Evolutionary conservation across 2,113 vertebrate genomes (phyloP), one percentile per base, ranked within the genome.

Genomic region (Eulemur rufifrons): DNA sequence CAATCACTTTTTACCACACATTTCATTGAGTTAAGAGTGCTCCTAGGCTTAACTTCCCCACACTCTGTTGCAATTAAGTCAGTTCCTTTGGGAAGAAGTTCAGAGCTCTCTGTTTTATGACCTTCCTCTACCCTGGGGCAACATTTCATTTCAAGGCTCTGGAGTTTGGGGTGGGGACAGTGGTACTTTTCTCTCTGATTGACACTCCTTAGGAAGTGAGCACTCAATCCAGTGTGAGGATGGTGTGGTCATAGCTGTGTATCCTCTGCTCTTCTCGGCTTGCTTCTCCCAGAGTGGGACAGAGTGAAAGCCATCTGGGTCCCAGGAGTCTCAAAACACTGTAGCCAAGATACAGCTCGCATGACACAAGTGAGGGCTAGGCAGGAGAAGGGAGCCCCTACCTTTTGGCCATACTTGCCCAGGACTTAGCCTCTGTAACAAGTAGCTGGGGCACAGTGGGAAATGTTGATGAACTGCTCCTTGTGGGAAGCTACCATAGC

Each of bases 341-440:
- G 11, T 4, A 71, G 2, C 14, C 25, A 82, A 52, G 42, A 10
- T 10, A 96, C 10, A 50, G 13, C 8, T 11, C 47, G 18, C 3
- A 21, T 37, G 1, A 20, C 6, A 17, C 0, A 25, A n/a, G 0
- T 42, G 29, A 47, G 5, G 13, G n/a, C 9, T 34, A 3, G 10
- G 37, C n/a, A 54, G 61, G 66, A 82, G 29, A 73, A 85, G 15
- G 61, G n/a, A 45, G 18, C 8, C 12, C 17, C 27, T 25, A 42
- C 1, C 10, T 63, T 29, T 59, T 86, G 14, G 7, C 42, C 52
- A 3, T 29, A 32, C 14, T n/a, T 92, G 6, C 23, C 2, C 37
- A 1, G 32, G 27, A 69, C 34, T 39, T 29, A 56, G 13, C 20
- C 17, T 80, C 45, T 71, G 6, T 29, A 66, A 84, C 32, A 83